Evolutionary conservation across 2,113 vertebrate genomes (phyloP).

Genomic region (Cricetomys ansorgei): DNA sequence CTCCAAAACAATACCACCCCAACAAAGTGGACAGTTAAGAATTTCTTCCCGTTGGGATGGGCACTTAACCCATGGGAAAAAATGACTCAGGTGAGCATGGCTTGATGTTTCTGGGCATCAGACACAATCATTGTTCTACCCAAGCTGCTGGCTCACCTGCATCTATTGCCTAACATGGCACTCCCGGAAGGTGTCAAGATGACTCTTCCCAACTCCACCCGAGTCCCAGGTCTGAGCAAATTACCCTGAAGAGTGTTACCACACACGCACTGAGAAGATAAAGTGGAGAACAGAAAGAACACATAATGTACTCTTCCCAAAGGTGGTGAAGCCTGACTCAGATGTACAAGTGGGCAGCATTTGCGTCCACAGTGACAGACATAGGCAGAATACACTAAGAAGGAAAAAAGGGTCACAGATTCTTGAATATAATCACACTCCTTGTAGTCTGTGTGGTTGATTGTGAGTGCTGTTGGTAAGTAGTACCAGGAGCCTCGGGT

Average conservation of each 20-base stretch:
- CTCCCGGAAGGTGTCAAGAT: constrained; percentile 5
- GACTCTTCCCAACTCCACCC: constrained; percentile 45
- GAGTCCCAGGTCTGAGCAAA: constrained; percentile 36
- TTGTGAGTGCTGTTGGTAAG: constrained; percentile 75
- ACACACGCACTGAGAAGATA: neutral
- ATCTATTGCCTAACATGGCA: constrained; percentile 45
- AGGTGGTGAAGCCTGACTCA: neutral
- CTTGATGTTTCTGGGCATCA: neutral
- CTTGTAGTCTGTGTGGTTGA: constrained; percentile 70
- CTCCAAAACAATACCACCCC: neutral
- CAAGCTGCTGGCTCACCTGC: neutral
- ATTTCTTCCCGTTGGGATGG: constrained; percentile 1
- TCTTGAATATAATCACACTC: constrained; percentile 35
- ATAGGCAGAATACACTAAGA: neutral
- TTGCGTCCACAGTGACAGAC: neutral
- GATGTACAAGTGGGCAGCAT: neutral
- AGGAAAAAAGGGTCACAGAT: neutral
- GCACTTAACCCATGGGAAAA: neutral
- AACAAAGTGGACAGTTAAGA: neutral
- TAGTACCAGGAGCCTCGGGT: constrained; percentile 80
- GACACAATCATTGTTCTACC: neutral
- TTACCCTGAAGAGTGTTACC: neutral
- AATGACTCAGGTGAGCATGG: constrained; percentile 53
- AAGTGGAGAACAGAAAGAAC: constrained; percentile 5
- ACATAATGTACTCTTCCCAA: neutral